Evolutionary conservation across 2,113 vertebrate genomes (phyloP), one percentile per base, ranked within the genome.

Genomic region (Atlantisia rogersi): DNA sequence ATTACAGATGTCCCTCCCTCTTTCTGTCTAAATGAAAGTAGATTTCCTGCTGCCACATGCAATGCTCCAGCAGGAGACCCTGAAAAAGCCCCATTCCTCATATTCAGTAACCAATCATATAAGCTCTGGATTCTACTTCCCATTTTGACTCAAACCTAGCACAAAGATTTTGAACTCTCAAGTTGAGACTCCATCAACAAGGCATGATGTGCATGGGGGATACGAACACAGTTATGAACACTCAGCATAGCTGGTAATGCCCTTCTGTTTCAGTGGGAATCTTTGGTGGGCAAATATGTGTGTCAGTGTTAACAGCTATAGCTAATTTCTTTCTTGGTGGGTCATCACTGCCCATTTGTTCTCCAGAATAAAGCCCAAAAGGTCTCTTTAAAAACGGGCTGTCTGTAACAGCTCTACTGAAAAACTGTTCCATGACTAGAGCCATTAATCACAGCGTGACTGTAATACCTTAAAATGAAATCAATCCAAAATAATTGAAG

Each of bases 401-500:
- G 15, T n/a, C n/a, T 67, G 39, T 86, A 69, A 91, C 69, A 94
- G 55, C 35, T 79, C 25, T 65, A 16, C 31, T 91, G 92, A 94
- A 93, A 92, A 96, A 88, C 58, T 73, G 35, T 75, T 6, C 39
- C 10, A 35, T 62, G 37, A 78, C 24, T 91, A 69, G 32, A 58
- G 46, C 39, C 35, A 95, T 97, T 95, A 93, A 86, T 95, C 81
- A 92, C 70, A 46, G 21, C 11, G 11, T 85, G 83, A 82, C 81
- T 91, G 55, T 67, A 82, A 82, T 35, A 79, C 28, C 70, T 91
- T 74, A 68, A 89, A 91, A 93, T 69, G 3, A 92, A 96, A 94
- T 96, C 67, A 94, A 70, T 85, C 31, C 46, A 91, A 84, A 91
- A 92, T 91, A 94, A 96, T 35, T 79, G 91, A 96, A 92, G 77